Evolutionary conservation across 53 echinoderm and acorn worm genomes (phyloP), one percentile per base, ranked within the genome.

Genomic region (Luidia sarsii): DNA sequence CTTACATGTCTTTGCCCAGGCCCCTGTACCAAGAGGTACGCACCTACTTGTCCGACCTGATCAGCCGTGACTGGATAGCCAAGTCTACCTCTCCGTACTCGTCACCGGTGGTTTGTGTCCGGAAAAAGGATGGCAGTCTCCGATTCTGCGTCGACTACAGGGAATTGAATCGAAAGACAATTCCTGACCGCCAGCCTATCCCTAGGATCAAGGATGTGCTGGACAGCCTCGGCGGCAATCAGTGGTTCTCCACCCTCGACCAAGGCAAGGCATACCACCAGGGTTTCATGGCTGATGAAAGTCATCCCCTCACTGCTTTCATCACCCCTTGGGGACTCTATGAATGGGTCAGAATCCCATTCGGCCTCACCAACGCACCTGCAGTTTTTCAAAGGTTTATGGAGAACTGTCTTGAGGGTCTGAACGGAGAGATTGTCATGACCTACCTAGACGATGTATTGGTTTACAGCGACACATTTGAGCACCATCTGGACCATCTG

Each of bases 251-350:
- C 23, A 91, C 87, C 19, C 65, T 91, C 14, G 79, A 87, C 41
- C 91, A 90, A 60, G 83, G 87, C 3, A 91, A 82, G 21, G 91
- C 87, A 0, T 91, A 91, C 43, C 87, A 91, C 67, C 83, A 91
- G 38, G 91, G 91, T 0, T 91, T 83, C 48, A 83, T 91, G 83
- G 41, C 48, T 10, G 71, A 83, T 10, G 71, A 87, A 19, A 87
- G 83, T 14, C 50, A 33, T 6, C 80, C 68, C 24, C 50, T n/a
- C n/a, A n/a, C n/a, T n/a, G n/a, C n/a, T n/a, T n/a, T n/a, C n/a
- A n/a, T n/a, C n/a, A n/a, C n/a, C n/a, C n/a, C n/a, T n/a, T n/a
- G n/a, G n/a, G n/a, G n/a, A n/a, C n/a, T n/a, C n/a, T n/a, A n/a
- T n/a, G n/a, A n/a, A n/a, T n/a, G n/a, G n/a, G n/a, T n/a, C n/a